These are phyloP conservation scores for Thecocarcelia acutangulata DNA, from an alignment of 2,888 invertebrate species.

Conservation along the genomic window DNA sequence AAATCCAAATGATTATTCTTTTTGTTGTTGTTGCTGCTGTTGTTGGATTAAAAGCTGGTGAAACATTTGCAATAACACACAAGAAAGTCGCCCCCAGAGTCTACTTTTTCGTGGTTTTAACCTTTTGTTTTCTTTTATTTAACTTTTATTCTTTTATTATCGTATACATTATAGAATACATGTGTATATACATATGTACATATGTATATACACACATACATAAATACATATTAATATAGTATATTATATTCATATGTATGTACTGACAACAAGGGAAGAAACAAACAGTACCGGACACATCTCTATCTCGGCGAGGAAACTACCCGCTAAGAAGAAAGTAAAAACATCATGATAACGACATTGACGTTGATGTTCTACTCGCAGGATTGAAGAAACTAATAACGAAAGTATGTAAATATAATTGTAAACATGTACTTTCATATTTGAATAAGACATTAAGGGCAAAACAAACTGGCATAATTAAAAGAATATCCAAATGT, in stretches of 20 bases:
- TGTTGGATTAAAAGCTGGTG: slow-evolving; percentile 45
- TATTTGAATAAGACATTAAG: too few relatives aligned
- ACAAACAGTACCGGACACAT: slow-evolving; percentile 11
- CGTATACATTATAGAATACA: too few relatives aligned
- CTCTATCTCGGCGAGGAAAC: slow-evolving; percentile 32
- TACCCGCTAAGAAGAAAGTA: slow-evolving; percentile 37
- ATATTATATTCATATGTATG: neutral
- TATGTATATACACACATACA: too few relatives aligned
- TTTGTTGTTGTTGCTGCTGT: slow-evolving; percentile 19
- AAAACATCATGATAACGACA: slow-evolving; percentile 14
- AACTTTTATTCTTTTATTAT: neutral
- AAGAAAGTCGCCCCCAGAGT: slow-evolving; percentile 74
- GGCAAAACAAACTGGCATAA: too few relatives aligned
- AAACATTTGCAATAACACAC: slow-evolving; percentile 73
- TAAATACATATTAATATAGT: too few relatives aligned
- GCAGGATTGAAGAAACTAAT: slow-evolving; percentile 57
- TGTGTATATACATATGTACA: too few relatives aligned
- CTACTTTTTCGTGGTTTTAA: slow-evolving; percentile 74
- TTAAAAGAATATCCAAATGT: too few relatives aligned
- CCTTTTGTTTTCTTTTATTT: slow-evolving; percentile 69
- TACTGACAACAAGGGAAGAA: neutral
- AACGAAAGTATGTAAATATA: slow-evolving; percentile 4
- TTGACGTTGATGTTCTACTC: slow-evolving; percentile 13
- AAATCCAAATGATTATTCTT: slow-evolving; percentile 21
- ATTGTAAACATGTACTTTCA: too few relatives aligned